Percentiles rank a stretch among this genome's conserved stretches.
Conservation (phyloP, 2,113 vertebrate genomes). For the Peromyscus leucopus region DNA sequence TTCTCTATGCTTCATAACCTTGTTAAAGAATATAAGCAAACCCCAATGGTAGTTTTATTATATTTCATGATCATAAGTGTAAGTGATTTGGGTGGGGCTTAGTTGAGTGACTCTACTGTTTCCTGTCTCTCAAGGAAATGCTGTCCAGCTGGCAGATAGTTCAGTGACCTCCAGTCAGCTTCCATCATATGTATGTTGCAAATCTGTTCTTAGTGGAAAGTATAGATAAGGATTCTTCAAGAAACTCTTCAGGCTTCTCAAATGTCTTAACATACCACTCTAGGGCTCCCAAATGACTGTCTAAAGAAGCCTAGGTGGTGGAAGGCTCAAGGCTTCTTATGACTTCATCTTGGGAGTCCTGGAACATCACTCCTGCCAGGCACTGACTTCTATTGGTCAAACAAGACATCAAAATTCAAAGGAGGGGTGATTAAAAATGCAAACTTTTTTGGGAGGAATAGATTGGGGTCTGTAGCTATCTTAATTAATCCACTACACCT, state of each 20-base stretch:
- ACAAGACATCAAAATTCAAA: background rate
- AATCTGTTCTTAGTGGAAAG: background rate
- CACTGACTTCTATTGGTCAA: background rate
- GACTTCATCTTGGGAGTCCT: background rate
- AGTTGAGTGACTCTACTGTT: background rate
- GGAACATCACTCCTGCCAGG: background rate
- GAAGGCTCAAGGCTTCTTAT: background rate
- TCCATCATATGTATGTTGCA: background rate
- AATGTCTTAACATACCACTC: background rate
- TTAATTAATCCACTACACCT: background rate
- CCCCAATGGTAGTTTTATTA: background rate
- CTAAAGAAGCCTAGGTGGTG: background rate
- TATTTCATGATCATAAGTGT: slow-evolving; percentile 6
- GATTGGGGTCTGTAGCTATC: background rate
- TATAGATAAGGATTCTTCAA: background rate
- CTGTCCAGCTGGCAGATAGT: background rate
- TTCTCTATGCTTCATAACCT: background rate
- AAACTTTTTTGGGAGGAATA: background rate
- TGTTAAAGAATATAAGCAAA: background rate
- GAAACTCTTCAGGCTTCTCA: background rate
- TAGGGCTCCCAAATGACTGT: slow-evolving; percentile 7
- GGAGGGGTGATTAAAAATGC: background rate
- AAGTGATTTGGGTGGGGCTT: background rate
- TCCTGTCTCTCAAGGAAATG: background rate
- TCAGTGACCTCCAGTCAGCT: background rate